Evolutionary conservation across 2,113 vertebrate genomes (phyloP).

Genomic region (Nesogale talazaci): DNA sequence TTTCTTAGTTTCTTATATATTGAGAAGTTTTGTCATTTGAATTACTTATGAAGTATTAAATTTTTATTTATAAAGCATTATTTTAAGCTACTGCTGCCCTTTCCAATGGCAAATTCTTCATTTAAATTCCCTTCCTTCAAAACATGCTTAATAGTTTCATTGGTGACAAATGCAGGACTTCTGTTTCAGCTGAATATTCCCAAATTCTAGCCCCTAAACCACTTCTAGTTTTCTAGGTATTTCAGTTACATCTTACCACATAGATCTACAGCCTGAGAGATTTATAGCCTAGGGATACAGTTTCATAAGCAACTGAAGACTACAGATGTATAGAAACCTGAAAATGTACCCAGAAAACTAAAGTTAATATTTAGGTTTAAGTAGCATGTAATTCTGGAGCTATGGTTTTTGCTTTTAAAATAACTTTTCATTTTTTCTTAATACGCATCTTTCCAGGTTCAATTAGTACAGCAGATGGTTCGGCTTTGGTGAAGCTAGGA

Average conservation of each 20-base stretch:
- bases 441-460: conserved; percentile 88
- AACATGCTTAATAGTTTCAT: not conserved
- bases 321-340: not conserved
- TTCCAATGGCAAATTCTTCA: not conserved
- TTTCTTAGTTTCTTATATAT: not conserved
- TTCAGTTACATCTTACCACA: not conserved
- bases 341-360: not conserved
- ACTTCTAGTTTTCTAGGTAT: not conserved
- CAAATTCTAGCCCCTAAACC: not conserved
- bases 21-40: no score
- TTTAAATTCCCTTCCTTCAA: conserved; percentile 2
- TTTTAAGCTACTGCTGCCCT: not conserved
- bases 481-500: conserved; percentile 96
- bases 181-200: not conserved
- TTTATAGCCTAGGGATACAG: not conserved
- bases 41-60: no score
- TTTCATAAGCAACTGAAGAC: not conserved
- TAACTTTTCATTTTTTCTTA: conserved; percentile 35
- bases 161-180: not conserved
- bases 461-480: conserved; percentile 96
- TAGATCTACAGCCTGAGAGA: not conserved
- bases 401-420: not conserved
- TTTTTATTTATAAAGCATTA: conserved; percentile 14
- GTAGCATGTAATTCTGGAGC: not conserved
- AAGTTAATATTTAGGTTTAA: not conserved